A percentile compares a stretch with the other conserved stretches of the same genome.
Conservation (phyloP, 2,888 invertebrate genomes). For the Heliconius erato region DNA sequence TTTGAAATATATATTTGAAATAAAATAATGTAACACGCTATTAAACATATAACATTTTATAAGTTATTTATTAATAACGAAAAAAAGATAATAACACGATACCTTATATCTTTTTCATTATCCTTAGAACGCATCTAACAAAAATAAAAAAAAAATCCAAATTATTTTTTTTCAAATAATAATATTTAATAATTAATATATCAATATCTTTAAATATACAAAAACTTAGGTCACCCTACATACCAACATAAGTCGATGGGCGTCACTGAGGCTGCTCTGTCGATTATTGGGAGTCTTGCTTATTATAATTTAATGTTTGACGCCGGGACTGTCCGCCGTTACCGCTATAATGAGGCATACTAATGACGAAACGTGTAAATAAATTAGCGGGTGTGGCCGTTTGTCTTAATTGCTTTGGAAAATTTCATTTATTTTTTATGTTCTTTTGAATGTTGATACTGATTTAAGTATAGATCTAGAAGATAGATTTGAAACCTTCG, state of each 20-base stretch:
- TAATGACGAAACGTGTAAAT: constrained; percentile 48
- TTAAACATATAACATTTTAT: too few relatives aligned
- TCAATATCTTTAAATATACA: constrained; percentile 5
- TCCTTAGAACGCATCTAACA: too few relatives aligned
- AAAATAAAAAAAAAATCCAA: too few relatives aligned
- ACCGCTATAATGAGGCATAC: constrained; percentile 47
- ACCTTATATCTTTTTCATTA: too few relatives aligned
- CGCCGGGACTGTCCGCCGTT: constrained; percentile 63
- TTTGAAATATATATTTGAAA: too few relatives aligned
- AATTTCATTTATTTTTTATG: constrained; percentile 12
- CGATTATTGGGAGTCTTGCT: constrained; percentile 70
- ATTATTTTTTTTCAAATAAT: too few relatives aligned
- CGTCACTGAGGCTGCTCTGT: constrained; percentile 71
- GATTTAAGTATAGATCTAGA: neutral
- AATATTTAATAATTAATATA: too few relatives aligned
- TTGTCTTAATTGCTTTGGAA: constrained; percentile 34
- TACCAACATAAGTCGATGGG: constrained; percentile 74
- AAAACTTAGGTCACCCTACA: constrained; percentile 59
- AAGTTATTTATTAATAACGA: too few relatives aligned
- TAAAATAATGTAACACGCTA: too few relatives aligned
- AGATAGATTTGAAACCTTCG: too few relatives aligned
- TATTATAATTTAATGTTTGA: constrained; percentile 72
- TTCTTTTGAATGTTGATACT: neutral
- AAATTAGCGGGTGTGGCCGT: constrained; percentile 34
- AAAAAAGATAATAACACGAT: too few relatives aligned